These are phyloP conservation scores for Pangasius mekongensis DNA, from an alignment of 2,797 vertebrate species.

Conservation along the genomic window DNA sequence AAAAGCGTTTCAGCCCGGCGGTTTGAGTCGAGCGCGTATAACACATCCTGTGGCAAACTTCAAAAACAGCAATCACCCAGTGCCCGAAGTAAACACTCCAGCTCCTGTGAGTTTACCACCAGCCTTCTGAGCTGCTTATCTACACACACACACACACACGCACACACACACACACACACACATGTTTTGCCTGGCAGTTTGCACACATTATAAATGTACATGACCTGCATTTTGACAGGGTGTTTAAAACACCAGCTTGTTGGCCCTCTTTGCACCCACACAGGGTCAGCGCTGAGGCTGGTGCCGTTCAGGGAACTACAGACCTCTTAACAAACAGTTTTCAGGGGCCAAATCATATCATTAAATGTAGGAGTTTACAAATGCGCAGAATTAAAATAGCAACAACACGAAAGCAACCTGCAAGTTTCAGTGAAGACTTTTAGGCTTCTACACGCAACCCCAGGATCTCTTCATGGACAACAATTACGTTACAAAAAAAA, in stretches of 20 bases:
- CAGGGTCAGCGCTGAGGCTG: neutral
- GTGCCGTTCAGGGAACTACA: neutral
- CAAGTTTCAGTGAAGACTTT: neutral
- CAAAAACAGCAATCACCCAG: constrained; percentile 53
- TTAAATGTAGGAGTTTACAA: neutral
- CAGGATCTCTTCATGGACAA: neutral
- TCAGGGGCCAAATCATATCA: neutral
- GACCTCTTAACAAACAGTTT: neutral
- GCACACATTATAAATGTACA: neutral
- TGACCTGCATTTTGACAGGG: neutral
- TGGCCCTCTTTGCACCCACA: neutral
- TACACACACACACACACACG: constrained; percentile 60
- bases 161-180: neutral
- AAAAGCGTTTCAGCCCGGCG: constrained; percentile 26
- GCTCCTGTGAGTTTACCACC: constrained; percentile 41
- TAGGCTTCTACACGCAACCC: too few relatives aligned
- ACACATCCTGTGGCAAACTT: constrained; percentile 41
- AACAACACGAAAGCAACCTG: neutral
- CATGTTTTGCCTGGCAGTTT: constrained; percentile 7
- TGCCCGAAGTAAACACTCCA: constrained; percentile 54
- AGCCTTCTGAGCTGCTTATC: constrained; percentile 60
- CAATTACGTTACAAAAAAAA: neutral
- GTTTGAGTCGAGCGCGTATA: constrained; percentile 27
- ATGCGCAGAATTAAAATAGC: neutral
- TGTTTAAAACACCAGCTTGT: neutral